A percentile compares a stretch with the other conserved stretches of the same genome.
Conservation (phyloP, 2,888 invertebrate species). For the Ditula angustiorana region DNA sequence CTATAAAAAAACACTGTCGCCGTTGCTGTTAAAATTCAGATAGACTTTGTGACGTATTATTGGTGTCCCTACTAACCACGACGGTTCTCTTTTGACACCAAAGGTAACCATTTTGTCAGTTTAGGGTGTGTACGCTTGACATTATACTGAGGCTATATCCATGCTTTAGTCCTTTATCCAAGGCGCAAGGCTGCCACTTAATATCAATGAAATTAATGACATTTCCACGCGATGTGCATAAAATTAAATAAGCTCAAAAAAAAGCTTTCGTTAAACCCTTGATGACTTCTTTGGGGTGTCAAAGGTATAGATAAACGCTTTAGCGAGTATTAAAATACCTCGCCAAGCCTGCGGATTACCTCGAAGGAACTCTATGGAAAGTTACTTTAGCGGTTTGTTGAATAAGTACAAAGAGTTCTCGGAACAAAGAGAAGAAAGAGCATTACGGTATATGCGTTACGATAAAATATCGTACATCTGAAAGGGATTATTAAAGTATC, state of each 20-base stretch:
- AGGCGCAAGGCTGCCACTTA: too few relatives aligned
- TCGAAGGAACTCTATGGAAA: not conserved
- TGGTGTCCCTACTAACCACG: too few relatives aligned
- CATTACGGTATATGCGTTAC: not conserved
- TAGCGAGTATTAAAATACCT: not conserved
- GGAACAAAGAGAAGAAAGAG: constrained; percentile 1
- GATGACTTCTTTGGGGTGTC: not conserved
- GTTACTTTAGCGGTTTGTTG: constrained; percentile 2
- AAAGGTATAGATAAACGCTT: constrained; percentile 4
- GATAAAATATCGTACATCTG: not conserved
- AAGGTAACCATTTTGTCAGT: too few relatives aligned
- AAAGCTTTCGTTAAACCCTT: not conserved
- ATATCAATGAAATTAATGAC: too few relatives aligned
- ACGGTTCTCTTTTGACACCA: too few relatives aligned
- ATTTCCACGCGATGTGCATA: not conserved
- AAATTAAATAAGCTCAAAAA: not conserved
- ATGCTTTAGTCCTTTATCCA: too few relatives aligned
- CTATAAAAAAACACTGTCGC: too few relatives aligned
- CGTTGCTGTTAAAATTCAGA: too few relatives aligned
- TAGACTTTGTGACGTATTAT: too few relatives aligned
- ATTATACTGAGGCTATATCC: too few relatives aligned
- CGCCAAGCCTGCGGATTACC: not conserved
- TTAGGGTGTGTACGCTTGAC: too few relatives aligned
- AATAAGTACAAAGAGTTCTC: constrained; percentile 6
- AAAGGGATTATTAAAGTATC: not conserved